Evolutionary conservation across 1,140 invertebrate species (phyloP), one percentile per base, ranked within the genome.

Genomic region (Heliothis subflexa): DNA sequence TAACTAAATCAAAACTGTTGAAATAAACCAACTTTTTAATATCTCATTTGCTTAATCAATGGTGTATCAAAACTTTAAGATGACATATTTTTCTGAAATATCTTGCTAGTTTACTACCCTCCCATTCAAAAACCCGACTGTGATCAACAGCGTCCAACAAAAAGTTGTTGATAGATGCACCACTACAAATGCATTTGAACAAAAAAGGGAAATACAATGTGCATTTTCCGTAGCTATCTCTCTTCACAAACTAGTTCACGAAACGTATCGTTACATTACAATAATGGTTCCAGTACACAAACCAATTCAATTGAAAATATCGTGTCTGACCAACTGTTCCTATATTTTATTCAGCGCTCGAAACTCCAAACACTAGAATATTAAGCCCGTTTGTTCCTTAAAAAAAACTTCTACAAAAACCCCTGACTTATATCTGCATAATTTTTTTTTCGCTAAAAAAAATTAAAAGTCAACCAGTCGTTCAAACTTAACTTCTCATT

Each of bases 321-420:
- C 73, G 78, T 78, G 81, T 68, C 47, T 18, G 54, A 54, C 75
- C 64, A 82, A 78, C 64, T 16, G 68, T 70, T 68, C 70, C 49
- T 61, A 83, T 86, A 80, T 86, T 81, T 86, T 85, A 86, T 86
- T 83, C 85, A 85, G 70, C 72, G 64, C 61, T 28, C 74, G 55
- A 62, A 16, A 59, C 61, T 12, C 47, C 40, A 7, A 14, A 33
- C 33, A 40, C 62, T 33, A 75, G 70, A 79, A 84, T 82, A 81
- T 64, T 73, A 18, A 50, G 40, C 21, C 57, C 5, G 9, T 40
- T 25, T 75, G 45, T n/a, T 61, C 13, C 0, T 45, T 10, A 28
- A 70, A 70, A 25, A 70, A 47, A 28, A 73, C 0, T 11, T 21
- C 78, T 72, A 74, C 68, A 25, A 61, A 62, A 55, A 40, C 52